Conservation (phyloP, 2,113 vertebrate species). For the Tyto alba region DNA sequence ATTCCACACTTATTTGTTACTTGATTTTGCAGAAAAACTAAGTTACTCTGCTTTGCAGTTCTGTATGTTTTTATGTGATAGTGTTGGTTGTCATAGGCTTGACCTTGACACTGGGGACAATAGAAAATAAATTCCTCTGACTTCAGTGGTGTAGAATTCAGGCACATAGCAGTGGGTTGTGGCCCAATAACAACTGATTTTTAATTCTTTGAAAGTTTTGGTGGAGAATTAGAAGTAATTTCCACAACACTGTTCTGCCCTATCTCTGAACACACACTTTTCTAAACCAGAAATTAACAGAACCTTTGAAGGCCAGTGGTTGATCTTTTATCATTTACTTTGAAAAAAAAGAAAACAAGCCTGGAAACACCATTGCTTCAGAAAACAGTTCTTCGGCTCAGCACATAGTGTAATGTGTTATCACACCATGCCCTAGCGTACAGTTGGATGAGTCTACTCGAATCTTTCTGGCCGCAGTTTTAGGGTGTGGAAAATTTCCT, state of each 20-base stretch:
- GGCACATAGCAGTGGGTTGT: not conserved
- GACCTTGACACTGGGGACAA: not conserved
- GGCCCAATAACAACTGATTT: fast-evolving
- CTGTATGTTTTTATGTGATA: not conserved
- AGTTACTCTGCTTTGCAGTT: not conserved
- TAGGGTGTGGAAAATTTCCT: not conserved
- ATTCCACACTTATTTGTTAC: not conserved
- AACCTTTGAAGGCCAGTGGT: not conserved
- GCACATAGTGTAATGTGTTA: not conserved
- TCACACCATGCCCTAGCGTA: not conserved
- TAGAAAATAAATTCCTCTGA: not conserved
- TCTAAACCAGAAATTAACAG: not conserved
- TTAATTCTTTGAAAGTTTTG: not conserved
- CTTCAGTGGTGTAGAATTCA: not conserved
- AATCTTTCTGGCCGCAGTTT: not conserved
- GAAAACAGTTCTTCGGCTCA: not conserved
- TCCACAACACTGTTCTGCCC: not conserved
- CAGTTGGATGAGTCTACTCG: not conserved
- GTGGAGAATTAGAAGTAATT: not conserved
- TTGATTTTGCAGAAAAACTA: not conserved
- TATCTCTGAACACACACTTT: not conserved
- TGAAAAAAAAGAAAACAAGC: not conserved
- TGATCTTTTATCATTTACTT: not conserved
- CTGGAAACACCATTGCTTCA: fast-evolving
- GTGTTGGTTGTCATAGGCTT: not conserved